Evolutionary conservation across 2,113 vertebrate species (phyloP), one percentile per base, ranked within the genome.

Genomic region (Daphoenositta chrysoptera): DNA sequence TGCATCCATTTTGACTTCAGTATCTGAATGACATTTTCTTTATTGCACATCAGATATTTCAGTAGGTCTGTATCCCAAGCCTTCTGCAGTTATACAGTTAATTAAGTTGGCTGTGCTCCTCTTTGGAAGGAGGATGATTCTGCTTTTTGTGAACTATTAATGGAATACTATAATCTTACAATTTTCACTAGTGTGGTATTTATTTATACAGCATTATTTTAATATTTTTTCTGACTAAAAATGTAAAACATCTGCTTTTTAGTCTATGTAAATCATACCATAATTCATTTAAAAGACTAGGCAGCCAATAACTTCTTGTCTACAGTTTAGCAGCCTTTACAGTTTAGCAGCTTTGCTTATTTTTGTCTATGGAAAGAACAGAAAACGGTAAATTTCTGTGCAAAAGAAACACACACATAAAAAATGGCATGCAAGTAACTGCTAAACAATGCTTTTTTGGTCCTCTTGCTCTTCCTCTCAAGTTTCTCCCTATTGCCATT

Each of bases 1-100:
- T 91, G 88, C 65, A 96, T 95, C 47, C 92, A 93, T 93, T 96
- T 97, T 97, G 80, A 95, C 83, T 96, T 96, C 53, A 87, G 64
- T 37, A 45, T 93, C 77, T 91, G 68, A 94, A 64, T 84, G 81
- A 89, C 48, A 80, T 94, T 96, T 96, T 94, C 70, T 28, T 87
- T 88, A 87, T 66, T 92, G 63, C 60, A 95, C 44, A 71, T 95
- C 70, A 76, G 60, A 76, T 96, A 87, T 66, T 93, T 79, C 47
- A 28, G 37, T 57, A 51, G 30, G 54, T 94, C 71, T 93, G 42
- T 47, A 45, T 58, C 84, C 54, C 65, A 94, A 93, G 76, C 35
- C 50, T 56, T 81, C 71, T 92, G 65, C 53, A 90, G 58, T 82
- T 88, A 28, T 61, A 87, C 65, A 68, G 17, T 44, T 93, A 88